Percentiles rank a stretch among this genome's conserved stretches.
phyloP scores from a whole-genome alignment of 2,888 invertebrate species.

The Nomada ruficornis region DNA sequence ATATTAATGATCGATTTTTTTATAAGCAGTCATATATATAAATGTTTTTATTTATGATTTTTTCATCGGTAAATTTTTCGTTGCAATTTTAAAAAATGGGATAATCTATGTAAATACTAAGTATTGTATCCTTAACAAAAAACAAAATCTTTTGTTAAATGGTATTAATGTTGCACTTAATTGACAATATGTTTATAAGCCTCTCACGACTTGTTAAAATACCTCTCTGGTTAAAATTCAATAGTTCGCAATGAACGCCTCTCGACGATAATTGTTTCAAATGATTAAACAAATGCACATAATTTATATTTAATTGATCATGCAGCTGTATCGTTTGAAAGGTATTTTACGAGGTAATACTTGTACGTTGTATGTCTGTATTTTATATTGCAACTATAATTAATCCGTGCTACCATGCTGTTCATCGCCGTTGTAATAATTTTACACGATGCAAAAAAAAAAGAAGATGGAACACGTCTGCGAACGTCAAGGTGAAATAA shows the following conservation, averaged over 20 bases:
- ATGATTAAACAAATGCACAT: slow-evolving; percentile 5
- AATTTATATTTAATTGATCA: slow-evolving; percentile 13
- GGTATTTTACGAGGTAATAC: slow-evolving; percentile 21
- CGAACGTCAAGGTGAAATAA: slow-evolving; percentile 17
- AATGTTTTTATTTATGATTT: slow-evolving; percentile 12
- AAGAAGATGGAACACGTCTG: neutral
- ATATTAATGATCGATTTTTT: slow-evolving; percentile 4
- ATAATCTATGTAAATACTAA: slow-evolving; percentile 41
- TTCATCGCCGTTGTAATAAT: slow-evolving; percentile 10
- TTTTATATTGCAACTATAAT: slow-evolving; percentile 30
- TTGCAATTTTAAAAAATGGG: slow-evolving; percentile 9
- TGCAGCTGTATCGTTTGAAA: neutral
- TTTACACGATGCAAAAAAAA: neutral
- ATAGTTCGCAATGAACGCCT: slow-evolving; percentile 6
- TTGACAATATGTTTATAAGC: slow-evolving; percentile 14
- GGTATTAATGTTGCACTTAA: slow-evolving; percentile 27
- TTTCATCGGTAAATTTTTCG: slow-evolving; percentile 12
- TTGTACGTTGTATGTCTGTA: slow-evolving; percentile 22
- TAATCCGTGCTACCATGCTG: neutral
- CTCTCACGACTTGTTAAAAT: neutral
- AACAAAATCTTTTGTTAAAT: slow-evolving; percentile 11
- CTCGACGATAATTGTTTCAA: slow-evolving; percentile 1
- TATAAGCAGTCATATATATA: neutral
- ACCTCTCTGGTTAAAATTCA: neutral
- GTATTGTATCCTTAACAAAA: slow-evolving; percentile 23